Percentiles rank a stretch among this genome's conserved stretches.
Evolutionary conservation across 2,888 invertebrate genomes (phyloP).

Genomic region (Tuta absoluta): DNA sequence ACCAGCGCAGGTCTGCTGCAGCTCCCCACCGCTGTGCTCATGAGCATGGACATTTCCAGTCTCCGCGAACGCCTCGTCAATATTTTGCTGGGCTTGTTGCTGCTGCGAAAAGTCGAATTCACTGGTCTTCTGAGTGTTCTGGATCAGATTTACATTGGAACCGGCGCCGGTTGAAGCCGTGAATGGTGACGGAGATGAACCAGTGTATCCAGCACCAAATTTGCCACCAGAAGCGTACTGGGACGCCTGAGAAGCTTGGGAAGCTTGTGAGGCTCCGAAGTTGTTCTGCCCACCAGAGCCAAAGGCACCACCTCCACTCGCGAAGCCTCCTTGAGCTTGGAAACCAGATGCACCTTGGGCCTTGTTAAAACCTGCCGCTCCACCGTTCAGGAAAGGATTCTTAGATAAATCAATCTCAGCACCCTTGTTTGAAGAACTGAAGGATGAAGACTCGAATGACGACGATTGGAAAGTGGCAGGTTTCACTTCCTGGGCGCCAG

Average conservation of each 20-base stretch:
- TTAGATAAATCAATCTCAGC: slow-evolving; percentile 58
- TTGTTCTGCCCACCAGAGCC: slow-evolving; percentile 19
- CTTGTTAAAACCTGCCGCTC: slow-evolving; percentile 36
- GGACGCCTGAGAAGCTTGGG: slow-evolving; percentile 20
- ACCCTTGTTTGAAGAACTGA: slow-evolving; percentile 54
- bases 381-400: slow-evolving; percentile 62
- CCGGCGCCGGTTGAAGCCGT: slow-evolving; percentile 52
- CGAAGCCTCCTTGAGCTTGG: slow-evolving; percentile 35
- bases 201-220: slow-evolving; percentile 57
- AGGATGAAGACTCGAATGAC: slow-evolving; percentile 57
- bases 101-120: slow-evolving; percentile 62
- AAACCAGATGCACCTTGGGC: slow-evolving; percentile 35
- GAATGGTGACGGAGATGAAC: slow-evolving; percentile 69
- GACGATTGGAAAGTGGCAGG: slow-evolving; percentile 47
- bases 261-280: slow-evolving; percentile 12
- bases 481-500: slow-evolving; percentile 28
- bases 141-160: slow-evolving; percentile 63
- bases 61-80: slow-evolving; percentile 62
- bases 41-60: slow-evolving; percentile 61
- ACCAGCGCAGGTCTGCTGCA: slow-evolving; percentile 80
- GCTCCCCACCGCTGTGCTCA: slow-evolving; percentile 56
- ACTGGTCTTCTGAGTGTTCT: slow-evolving; percentile 57
- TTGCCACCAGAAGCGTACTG: slow-evolving; percentile 41
- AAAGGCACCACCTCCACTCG: slow-evolving; percentile 29
- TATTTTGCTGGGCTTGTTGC: slow-evolving; percentile 62